Conservation (phyloP, 2,113 vertebrate species). For the Eptesicus fuscus region DNA sequence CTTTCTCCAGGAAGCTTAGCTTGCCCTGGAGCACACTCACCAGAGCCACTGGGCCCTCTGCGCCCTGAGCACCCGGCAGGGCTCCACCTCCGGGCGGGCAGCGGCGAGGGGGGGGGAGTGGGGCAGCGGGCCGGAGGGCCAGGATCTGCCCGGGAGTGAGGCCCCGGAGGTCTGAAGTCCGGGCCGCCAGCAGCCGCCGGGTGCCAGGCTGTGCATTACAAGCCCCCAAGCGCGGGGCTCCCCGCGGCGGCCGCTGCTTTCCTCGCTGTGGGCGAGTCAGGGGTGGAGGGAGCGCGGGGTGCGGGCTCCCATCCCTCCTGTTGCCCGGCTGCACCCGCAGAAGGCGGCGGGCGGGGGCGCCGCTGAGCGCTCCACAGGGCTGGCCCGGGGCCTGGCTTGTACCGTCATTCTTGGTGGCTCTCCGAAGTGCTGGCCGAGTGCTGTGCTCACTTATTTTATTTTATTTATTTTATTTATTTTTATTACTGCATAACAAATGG, state of each 20-base stretch:
- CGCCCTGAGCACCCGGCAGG: not conserved
- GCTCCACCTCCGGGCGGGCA: not conserved
- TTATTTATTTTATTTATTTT: not conserved
- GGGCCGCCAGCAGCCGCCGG: too few relatives aligned
- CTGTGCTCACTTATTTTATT: not conserved
- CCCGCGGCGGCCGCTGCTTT: not conserved
- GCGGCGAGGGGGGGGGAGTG: too few relatives aligned
- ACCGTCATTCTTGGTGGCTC: too few relatives aligned
- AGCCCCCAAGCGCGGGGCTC: not conserved
- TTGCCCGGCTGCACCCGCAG: not conserved
- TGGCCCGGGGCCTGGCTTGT: not conserved
- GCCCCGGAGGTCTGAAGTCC: too few relatives aligned
- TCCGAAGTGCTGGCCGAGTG: not conserved
- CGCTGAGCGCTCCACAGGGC: not conserved
- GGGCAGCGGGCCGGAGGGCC: too few relatives aligned
- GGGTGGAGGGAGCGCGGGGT: not conserved
- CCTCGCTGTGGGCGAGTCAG: not conserved
- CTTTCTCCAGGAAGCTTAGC: not conserved
- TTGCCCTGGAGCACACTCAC: not conserved
- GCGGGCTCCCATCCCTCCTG: not conserved
- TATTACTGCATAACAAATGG: not conserved
- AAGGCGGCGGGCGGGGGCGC: not conserved
- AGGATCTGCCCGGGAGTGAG: not conserved
- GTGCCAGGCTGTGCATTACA: not conserved
- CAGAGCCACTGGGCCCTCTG: not conserved